Base-by-base conservation (phyloP, 2,888 invertebrate species). In the Drosophila tanythrix region DNA sequence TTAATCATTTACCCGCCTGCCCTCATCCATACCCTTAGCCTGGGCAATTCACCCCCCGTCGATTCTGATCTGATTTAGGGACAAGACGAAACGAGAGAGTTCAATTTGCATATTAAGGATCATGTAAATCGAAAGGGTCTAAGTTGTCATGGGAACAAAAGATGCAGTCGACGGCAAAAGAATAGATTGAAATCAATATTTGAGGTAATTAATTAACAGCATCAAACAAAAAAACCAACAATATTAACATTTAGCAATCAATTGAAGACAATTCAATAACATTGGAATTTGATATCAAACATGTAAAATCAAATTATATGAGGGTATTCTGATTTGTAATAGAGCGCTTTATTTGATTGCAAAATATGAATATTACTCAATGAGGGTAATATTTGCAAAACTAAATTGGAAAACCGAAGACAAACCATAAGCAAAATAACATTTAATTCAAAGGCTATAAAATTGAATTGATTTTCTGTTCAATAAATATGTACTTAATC, bases 181-280 rank as follows among this genome's bases (percentile, higher is more conserved):
- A 88, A 88, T 80, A 73, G 78, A 68, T 74, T 36, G 73, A 80
- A 87, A 90, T 88, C 90, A 88, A 90, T 89, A 88, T 90, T 90
- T 90, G 90, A 87, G 81, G 82, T 90, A 90, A 90, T 88, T 90
- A 88, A 90, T 88, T 90, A 90, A 88, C 76, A 78, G 79, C 82
- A 79, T 74, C 64, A 72, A 74, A 59, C 62, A 61, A 55, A 18
- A 43, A 73, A 80, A 70, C 68, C 73, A 76, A 75, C 82, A 75
- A 80, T 76, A 87, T 81, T 77, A 88, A 71, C 81, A 85, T 81
- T 88, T 85, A 83, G 53, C 76, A 75, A 83, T 88, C 90, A 85
- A 81, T 88, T 85, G 81, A 70, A 74, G 66, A 76, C 71, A 88
- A 76, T 81, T 84, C 68, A 89, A 75, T 81, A 64, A 13, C 46